Conservation (phyloP, 2,888 invertebrate genomes). For the Formica aserva region DNA sequence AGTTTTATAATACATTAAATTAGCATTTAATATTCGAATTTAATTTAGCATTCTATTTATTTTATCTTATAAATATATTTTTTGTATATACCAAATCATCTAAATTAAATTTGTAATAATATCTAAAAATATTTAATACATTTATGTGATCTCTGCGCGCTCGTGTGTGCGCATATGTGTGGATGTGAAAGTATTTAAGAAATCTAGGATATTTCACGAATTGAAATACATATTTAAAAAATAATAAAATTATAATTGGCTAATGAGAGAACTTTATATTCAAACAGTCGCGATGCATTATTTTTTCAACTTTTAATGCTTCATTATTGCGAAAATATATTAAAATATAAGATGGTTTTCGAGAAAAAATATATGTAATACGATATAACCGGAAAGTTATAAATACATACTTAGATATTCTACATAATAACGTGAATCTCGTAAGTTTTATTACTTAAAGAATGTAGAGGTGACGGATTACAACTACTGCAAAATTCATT, state of each 20-base stretch:
- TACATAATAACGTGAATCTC: background rate
- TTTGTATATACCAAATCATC: background rate
- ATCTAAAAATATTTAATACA: background rate
- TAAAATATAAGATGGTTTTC: background rate
- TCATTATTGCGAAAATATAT: background rate
- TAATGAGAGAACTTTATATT: background rate
- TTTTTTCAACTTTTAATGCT: background rate
- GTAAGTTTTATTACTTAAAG: background rate
- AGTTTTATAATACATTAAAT: background rate
- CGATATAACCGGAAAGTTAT: background rate
- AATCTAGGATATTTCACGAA: background rate
- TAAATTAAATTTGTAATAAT: background rate
- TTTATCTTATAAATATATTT: background rate
- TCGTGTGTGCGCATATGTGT: background rate
- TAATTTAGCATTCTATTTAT: background rate
- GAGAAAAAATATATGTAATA: background rate
- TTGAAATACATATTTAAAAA: background rate
- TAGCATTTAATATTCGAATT: background rate
- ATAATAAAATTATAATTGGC: background rate
- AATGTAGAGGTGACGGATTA: too few relatives aligned
- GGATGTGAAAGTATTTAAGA: background rate
- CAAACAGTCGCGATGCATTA: background rate
- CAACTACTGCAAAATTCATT: background rate
- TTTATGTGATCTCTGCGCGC: too few relatives aligned
- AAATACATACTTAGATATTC: background rate